phyloP scores from a whole-genome alignment of 2,888 invertebrate species.

The Drosophila pseudotakahashii region DNA sequence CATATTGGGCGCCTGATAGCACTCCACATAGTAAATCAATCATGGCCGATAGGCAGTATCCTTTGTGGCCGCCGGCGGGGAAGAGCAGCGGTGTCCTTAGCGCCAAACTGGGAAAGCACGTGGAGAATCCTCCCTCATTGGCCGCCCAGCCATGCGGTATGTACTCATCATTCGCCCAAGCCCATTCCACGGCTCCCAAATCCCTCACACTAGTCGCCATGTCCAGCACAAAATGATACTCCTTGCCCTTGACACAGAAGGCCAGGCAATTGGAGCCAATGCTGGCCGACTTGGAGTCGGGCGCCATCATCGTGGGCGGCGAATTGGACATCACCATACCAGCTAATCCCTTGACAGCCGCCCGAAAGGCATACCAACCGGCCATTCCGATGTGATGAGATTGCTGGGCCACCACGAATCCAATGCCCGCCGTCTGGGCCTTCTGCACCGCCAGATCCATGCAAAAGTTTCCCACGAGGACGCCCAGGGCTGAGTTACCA shows the following conservation, averaged over 20 bases:
- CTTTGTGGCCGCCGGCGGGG: constrained; percentile 53
- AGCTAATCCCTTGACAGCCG: constrained; percentile 47
- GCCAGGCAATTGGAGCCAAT: constrained; percentile 57
- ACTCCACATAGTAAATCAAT: constrained; percentile 61
- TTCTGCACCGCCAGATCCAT: constrained; percentile 63
- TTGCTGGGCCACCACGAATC: constrained; percentile 60
- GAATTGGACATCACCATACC: constrained; percentile 55
- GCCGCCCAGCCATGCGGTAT: constrained; percentile 56
- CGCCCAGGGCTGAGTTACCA: constrained; percentile 55
- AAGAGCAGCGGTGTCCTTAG: constrained; percentile 38
- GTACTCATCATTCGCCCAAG: constrained; percentile 32
- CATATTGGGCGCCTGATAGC: constrained; percentile 56
- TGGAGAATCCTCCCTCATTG: constrained; percentile 51
- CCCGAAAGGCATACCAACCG: constrained; percentile 57
- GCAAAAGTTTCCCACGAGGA: constrained; percentile 61
- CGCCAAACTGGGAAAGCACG: constrained; percentile 46
- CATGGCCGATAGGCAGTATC: constrained; percentile 51
- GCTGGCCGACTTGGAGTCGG: constrained; percentile 29
- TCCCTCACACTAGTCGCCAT: constrained; percentile 50
- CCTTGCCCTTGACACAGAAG: constrained; percentile 49
- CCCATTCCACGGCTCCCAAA: constrained; percentile 55
- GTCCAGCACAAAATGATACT: constrained; percentile 55
- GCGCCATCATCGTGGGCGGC: constrained; percentile 48
- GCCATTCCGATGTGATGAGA: constrained; percentile 64
- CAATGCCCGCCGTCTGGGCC: constrained; percentile 49